phyloP scores from a whole-genome alignment of 37 sponge, comb jelly and placozoan species.

The Bolinopsis microptera region DNA sequence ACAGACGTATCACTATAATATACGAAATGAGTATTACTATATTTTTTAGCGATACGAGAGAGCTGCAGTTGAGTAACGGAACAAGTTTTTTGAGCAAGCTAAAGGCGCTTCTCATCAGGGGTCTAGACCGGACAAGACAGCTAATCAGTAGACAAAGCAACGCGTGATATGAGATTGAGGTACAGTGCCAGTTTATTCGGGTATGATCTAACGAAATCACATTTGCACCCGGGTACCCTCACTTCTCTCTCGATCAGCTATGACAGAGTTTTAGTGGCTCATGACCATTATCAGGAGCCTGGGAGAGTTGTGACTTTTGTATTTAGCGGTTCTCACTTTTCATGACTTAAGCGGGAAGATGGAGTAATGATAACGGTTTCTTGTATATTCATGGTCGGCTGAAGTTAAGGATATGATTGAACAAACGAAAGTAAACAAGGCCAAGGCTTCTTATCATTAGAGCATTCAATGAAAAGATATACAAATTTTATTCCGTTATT shows the following conservation, averaged over 20 bases:
- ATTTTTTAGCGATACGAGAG: too few relatives aligned
- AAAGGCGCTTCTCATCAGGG: not conserved
- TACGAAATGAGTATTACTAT: not conserved
- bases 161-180: not conserved
- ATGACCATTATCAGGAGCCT: not conserved
- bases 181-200: not conserved
- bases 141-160: not conserved
- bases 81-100: not conserved
- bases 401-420: too few relatives aligned
- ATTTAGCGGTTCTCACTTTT: not conserved
- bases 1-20: not conserved
- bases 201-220: not conserved
- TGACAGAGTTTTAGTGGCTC: not conserved
- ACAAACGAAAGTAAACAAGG: too few relatives aligned
- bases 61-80: too few relatives aligned
- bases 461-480: too few relatives aligned
- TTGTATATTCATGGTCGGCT: too few relatives aligned
- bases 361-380: too few relatives aligned
- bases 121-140: not conserved
- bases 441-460: too few relatives aligned
- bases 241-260: not conserved
- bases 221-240: not conserved
- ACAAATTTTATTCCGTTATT: too few relatives aligned
- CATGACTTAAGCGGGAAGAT: not conserved
- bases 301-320: not conserved